Conservation (phyloP, 2,113 vertebrate species). For the Cathartes aura region DNA sequence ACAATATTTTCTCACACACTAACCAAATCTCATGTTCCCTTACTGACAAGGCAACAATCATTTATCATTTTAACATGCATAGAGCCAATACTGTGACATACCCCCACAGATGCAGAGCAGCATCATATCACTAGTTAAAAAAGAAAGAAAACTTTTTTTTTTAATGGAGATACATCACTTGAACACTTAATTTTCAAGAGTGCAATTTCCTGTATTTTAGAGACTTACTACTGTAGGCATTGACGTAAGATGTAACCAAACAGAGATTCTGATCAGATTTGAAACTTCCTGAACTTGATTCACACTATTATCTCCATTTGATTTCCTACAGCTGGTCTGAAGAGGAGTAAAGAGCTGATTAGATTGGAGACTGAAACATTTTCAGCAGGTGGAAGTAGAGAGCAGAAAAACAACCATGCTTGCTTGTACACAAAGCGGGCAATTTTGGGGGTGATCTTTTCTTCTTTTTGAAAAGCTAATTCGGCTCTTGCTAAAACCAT, state of each 20-base stretch:
- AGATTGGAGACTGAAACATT: not conserved
- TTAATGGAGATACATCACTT: not conserved
- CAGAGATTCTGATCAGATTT: not conserved
- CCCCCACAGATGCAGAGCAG: not conserved
- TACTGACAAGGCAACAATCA: not conserved
- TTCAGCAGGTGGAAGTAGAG: conserved; percentile 43
- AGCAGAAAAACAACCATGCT: not conserved
- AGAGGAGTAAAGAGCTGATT: not conserved
- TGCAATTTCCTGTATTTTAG: not conserved
- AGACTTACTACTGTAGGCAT: not conserved
- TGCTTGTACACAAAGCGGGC: not conserved
- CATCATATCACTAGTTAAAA: not conserved
- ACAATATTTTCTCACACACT: not conserved
- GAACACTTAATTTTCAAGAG: not conserved
- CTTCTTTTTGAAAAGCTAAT: not conserved
- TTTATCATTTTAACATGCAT: not conserved
- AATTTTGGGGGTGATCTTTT: not conserved
- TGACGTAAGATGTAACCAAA: not conserved
- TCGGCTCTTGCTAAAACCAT: not conserved
- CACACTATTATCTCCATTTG: not conserved
- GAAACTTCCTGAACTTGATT: conserved; percentile 27
- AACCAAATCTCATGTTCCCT: not conserved
- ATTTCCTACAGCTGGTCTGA: conserved; percentile 39
- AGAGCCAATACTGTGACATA: not conserved
- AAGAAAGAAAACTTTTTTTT: not conserved